A percentile compares a stretch with the other conserved stretches of the same genome.
These are phyloP conservation scores for Oxyruncus cristatus DNA, from an alignment of 2,113 vertebrate species.

Conservation along the genomic window DNA sequence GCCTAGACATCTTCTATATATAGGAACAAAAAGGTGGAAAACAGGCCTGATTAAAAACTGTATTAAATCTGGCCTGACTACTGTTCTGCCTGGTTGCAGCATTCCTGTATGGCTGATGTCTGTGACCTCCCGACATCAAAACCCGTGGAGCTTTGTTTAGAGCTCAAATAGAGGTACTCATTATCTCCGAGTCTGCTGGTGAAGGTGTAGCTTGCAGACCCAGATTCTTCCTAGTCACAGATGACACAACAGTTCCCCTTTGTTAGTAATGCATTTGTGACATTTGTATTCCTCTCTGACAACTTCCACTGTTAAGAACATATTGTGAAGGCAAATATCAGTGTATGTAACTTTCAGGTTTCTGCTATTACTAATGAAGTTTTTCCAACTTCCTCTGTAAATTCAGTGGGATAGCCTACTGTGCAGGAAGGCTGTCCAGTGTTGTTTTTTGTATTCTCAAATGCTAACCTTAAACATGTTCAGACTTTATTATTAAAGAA, in stretches of 20 bases:
- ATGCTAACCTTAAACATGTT: not conserved
- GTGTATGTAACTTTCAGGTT: not conserved
- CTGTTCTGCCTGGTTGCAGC: not conserved
- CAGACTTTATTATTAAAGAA: not conserved
- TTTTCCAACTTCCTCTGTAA: not conserved
- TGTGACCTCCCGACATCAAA: not conserved
- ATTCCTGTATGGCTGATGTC: not conserved
- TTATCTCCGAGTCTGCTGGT: not conserved
- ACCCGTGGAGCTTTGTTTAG: not conserved
- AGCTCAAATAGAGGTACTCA: not conserved
- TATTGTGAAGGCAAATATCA: not conserved
- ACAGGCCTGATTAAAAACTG: not conserved
- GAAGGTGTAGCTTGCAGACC: not conserved
- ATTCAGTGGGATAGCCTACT: not conserved
- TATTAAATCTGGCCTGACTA: not conserved
- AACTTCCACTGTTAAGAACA: not conserved
- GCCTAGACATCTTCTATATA: not conserved
- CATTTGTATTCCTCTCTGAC: not conserved
- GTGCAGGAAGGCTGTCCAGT: not conserved
- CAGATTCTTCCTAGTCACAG: not conserved
- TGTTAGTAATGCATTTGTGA: not conserved
- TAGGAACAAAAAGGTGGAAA: not conserved
- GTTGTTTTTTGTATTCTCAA: not conserved
- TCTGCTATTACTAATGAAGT: not conserved
- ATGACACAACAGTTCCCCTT: not conserved